A percentile compares a stretch with the other conserved stretches of the same genome.
These are phyloP conservation scores for Sus scrofa DNA, from an alignment of 2,113 vertebrate species.

Conservation along the genomic window T2T-Sscrofa CM000824.6:137618501-137619000, in stretches of 20 bases:
- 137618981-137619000: not conserved
- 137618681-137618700: not conserved
- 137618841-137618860: not conserved
- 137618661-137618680: not conserved
- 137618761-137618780: not conserved
- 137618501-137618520: not conserved
- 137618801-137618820: not conserved
- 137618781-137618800: not conserved
- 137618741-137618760: slow-evolving; percentile 2
- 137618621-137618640: not conserved
- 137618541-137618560: not conserved
- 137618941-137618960: not conserved
- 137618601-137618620: not conserved
- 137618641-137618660: not conserved
- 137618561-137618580: not conserved
- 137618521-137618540: not conserved
- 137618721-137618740: not conserved
- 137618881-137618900: not conserved
- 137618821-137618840: not conserved
- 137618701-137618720: not conserved
- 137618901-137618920: not conserved
- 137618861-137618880: not conserved
- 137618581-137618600: not conserved
- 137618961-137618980: not conserved
- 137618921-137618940: not conserved